A percentile compares a stretch with the other conserved stretches of the same genome.
These are phyloP conservation scores for Sparidentex hasta DNA, from an alignment of 2,797 vertebrate genomes.

Conservation along the genomic window DNA sequence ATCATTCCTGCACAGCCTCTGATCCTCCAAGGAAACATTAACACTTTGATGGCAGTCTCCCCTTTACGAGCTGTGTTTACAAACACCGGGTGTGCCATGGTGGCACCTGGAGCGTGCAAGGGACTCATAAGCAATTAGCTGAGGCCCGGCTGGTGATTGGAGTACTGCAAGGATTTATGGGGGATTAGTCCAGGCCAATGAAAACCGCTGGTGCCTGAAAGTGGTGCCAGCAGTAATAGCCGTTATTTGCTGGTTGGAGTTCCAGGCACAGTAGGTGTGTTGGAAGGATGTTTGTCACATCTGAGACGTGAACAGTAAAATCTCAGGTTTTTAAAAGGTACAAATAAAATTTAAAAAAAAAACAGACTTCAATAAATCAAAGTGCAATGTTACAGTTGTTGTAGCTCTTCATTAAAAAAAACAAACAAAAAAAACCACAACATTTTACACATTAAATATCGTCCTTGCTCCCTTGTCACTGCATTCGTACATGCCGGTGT, in stretches of 20 bases:
- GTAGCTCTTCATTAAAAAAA: neutral
- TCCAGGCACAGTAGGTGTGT: slow-evolving; percentile 68
- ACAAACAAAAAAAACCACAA: no score
- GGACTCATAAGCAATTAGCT: slow-evolving; percentile 80
- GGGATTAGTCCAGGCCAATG: slow-evolving; percentile 80
- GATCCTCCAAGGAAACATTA: slow-evolving; percentile 76
- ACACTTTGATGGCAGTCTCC: slow-evolving; percentile 77
- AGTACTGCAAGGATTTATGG: slow-evolving; percentile 82
- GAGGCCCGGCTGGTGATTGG: slow-evolving; percentile 72
- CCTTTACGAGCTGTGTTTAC: slow-evolving; percentile 82
- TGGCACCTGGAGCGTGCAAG: slow-evolving; percentile 80
- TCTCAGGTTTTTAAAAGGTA: neutral
- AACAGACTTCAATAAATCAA: neutral
- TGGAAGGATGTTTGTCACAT: slow-evolving; percentile 65
- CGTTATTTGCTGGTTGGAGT: slow-evolving; percentile 69
- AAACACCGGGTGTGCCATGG: slow-evolving; percentile 75
- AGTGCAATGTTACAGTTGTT: neutral
- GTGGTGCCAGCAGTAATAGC: slow-evolving; percentile 79
- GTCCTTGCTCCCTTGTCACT: slow-evolving; percentile 30
- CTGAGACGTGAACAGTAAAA: slow-evolving; percentile 24
- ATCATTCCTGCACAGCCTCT: slow-evolving; percentile 68
- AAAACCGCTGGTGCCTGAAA: slow-evolving; percentile 86
- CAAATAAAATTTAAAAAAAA: neutral
- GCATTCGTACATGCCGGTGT: slow-evolving; percentile 45
- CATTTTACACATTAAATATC: slow-evolving; percentile 7